Base-by-base conservation (phyloP, 1,140 invertebrate genomes). In the Drosophila oshimai region DNA sequence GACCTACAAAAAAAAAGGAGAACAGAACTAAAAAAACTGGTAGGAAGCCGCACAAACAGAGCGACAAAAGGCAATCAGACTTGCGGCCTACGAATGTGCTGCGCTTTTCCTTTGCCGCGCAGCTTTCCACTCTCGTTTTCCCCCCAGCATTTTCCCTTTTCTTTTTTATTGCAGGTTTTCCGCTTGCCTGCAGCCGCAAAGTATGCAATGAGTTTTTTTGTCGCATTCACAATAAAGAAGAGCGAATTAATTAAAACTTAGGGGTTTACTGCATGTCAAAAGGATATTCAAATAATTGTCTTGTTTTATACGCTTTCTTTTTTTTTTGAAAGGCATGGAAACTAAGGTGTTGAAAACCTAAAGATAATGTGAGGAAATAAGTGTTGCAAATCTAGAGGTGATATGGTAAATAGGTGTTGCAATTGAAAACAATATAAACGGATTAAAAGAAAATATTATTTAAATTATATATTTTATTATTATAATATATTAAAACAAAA, bases 31-130 rank as follows among this genome's bases (percentile, higher is more conserved):
- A 34, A 39, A 49, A 33, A 46, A 29, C 6, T 13, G 13, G n/a
- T 29, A 13, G 31, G 28, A 54, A 57, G 54, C 34, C 34, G n/a
- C 26, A 51, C 29, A 47, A 60, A 55, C 55, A 31, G 41, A 33
- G 36, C 26, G 44, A 69, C 57, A 80, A 76, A 86, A 81, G 76
- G 81, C 81, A 86, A 86, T 86, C 81, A 86, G 79, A 81, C 83
- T 69, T 77, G 83, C 73, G 81, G 73, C 73, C 72, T 64, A 64
- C 58, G 50, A 54, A 50, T 74, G 45, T 64, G 34, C 26, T 50
- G 10, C 41, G 46, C 42, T 46, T 41, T 42, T 39, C 24, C 60
- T 50, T 64, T 49, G 33, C 61, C 5, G 15, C 7, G 9, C 4
- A 62, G 13, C 24, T 24, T 22, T 15, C 41, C 58, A 46, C 42